Evolutionary conservation across 2,113 vertebrate genomes (phyloP), one percentile per base, ranked within the genome.

Genomic region (Nothobranchius furzeri): DNA sequence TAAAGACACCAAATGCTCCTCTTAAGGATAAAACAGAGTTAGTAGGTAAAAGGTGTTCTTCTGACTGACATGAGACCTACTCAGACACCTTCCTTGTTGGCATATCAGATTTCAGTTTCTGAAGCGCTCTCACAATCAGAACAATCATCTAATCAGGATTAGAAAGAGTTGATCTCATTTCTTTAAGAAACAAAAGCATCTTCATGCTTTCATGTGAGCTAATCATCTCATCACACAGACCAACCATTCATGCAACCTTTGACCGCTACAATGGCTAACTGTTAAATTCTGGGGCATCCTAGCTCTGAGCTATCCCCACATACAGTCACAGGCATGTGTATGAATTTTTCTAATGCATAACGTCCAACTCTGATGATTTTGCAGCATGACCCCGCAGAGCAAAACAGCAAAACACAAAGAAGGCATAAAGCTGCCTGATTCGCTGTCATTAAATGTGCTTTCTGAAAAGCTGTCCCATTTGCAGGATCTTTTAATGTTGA

Each of bases 21-120:
- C 37, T 37, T 35, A 35, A 49, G 36, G 42, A 52, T 12, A 48
- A 10, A 45, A 58, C 14, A 67, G 12, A 53, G 65, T 49, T 76
- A 84, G 73, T 83, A 70, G 78, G 81, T 84, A 76, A 91, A 87
- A 90, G 84, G 81, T 87, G 37, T 37, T 37, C 9, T 14, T 53
- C n/a, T 45, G 25, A 3, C 37, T 76, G 56, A 60, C 57, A 61
- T 20, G 3, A 54, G 37, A 14, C 47, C 15, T 15, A 47, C 3
- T 52, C 25, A 60, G 48, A 46, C 4, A 10, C 8, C 36, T 63
- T 12, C 64, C 25, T 40, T 35, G n/a, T 35, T 17, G 25, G 45
- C 8, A 63, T 14, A 37, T 6, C 55, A 64, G 62, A 72, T 56
- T n/a, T 68, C 43, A 59, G 43, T 55, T 3, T 50, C 36, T 30